Conservation (phyloP, 2,888 invertebrate species). For the Vesta saturnalis region DNA sequence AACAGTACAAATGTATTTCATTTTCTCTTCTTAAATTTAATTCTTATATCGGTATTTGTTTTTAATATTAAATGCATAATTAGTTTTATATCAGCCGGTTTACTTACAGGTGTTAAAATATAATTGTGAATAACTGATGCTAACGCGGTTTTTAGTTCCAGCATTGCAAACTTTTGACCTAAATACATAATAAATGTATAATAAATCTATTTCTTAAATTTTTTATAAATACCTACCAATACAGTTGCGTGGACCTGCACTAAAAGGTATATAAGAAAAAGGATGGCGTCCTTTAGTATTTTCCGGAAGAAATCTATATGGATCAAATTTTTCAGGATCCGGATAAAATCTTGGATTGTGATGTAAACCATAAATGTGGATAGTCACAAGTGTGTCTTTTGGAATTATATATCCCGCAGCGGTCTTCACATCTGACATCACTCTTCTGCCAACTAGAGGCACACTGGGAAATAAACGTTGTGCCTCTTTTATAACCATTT, state of each 20-base stretch:
- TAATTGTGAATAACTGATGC: conserved; percentile 67
- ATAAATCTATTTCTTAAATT: not conserved
- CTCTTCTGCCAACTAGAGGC: conserved; percentile 67
- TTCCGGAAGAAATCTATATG: conserved; percentile 75
- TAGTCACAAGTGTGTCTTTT: conserved; percentile 62
- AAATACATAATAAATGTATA: conserved; percentile 45
- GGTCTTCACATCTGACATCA: conserved; percentile 48
- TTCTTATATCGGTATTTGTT: conserved; percentile 59
- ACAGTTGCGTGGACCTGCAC: conserved; percentile 75
- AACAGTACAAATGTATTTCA: too few species aligned
- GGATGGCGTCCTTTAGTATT: conserved; percentile 67
- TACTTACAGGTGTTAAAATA: conserved; percentile 64
- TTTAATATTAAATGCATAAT: conserved; percentile 64
- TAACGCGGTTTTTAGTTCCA: conserved; percentile 70
- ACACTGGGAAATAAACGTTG: conserved; percentile 73
- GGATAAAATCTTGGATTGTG: conserved; percentile 71
- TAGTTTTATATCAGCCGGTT: conserved; percentile 60
- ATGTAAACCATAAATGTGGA: conserved; percentile 73
- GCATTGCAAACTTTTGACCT: conserved; percentile 70
- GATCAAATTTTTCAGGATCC: conserved; percentile 73
- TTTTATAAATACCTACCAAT: conserved; percentile 67
- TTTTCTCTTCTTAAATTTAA: conserved; percentile 48
- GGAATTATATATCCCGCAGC: conserved; percentile 61
- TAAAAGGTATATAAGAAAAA: conserved; percentile 73
- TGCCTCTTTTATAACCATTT: conserved; percentile 73